phyloP scores from a whole-genome alignment of 2,113 vertebrate genomes.

The Tinamus guttatus region DNA sequence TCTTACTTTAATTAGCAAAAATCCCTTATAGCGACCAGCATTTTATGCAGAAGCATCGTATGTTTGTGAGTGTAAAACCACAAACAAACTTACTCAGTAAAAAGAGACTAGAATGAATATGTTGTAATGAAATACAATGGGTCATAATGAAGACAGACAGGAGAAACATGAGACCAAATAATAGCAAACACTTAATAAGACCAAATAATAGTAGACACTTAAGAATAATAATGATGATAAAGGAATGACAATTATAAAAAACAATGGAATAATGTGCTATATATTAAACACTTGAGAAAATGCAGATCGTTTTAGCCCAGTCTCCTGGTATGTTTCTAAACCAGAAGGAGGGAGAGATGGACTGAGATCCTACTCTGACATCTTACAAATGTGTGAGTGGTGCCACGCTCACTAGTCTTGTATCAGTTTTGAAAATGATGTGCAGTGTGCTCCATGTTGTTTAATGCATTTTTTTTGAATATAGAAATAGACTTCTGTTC shows the following conservation, averaged over 20 bases:
- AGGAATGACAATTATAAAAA: background rate
- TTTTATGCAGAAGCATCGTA: background rate
- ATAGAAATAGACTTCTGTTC: background rate
- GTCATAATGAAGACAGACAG: background rate
- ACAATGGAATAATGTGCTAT: background rate
- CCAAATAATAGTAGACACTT: background rate
- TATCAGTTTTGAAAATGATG: background rate
- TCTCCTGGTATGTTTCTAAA: background rate
- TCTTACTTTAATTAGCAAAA: background rate
- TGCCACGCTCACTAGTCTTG: background rate
- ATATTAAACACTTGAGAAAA: background rate
- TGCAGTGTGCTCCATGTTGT: background rate
- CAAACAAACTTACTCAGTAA: background rate
- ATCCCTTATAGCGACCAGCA: background rate
- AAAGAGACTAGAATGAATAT: background rate
- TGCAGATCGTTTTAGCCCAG: background rate
- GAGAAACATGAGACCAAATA: background rate
- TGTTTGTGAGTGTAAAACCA: background rate
- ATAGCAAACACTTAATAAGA: background rate
- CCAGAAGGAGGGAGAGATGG: background rate
- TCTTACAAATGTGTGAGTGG: background rate
- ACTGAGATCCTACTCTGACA: background rate
- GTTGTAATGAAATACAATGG: background rate
- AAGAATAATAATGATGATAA: background rate
- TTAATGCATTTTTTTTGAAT: background rate